Conservation (phyloP, 1,140 invertebrate genomes). For the Drosophila ironensis region DNA sequence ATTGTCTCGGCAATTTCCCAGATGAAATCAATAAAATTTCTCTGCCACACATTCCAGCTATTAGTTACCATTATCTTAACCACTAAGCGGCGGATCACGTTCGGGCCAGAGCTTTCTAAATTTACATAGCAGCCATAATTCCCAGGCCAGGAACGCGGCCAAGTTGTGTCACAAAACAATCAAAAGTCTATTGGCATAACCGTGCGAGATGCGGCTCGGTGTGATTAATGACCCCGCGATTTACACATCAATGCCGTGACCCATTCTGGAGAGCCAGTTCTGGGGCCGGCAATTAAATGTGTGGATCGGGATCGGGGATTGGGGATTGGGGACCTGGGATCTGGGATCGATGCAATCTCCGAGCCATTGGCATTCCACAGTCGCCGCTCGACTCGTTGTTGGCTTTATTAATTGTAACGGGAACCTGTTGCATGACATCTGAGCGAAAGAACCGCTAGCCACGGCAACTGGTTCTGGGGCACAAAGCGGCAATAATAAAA, state of each 20-base stretch:
- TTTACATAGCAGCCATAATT: slow-evolving; percentile 70
- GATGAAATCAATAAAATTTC: slow-evolving; percentile 35
- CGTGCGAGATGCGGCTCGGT: slow-evolving; percentile 5
- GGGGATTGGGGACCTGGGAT: too few relatives aligned
- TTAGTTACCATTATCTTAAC: slow-evolving; percentile 40
- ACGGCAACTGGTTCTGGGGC: slow-evolving; percentile 51
- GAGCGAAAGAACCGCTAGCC: slow-evolving; percentile 57
- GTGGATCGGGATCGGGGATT: too few relatives aligned
- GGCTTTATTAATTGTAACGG: slow-evolving; percentile 71
- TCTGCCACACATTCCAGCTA: slow-evolving; percentile 33
- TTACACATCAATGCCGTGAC: slow-evolving; percentile 50
- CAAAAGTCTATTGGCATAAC: slow-evolving; percentile 17
- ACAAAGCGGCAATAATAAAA: too few relatives aligned
- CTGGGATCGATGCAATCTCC: slow-evolving; percentile 64
- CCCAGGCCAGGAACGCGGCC: slow-evolving; percentile 39
- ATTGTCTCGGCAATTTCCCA: not conserved
- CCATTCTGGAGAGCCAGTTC: slow-evolving; percentile 60
- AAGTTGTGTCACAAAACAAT: slow-evolving; percentile 50
- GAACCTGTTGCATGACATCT: slow-evolving; percentile 71
- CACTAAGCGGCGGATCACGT: slow-evolving; percentile 37
- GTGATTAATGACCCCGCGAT: slow-evolving; percentile 33
- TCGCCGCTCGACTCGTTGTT: slow-evolving; percentile 21
- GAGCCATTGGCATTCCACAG: slow-evolving; percentile 50
- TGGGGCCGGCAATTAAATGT: slow-evolving; percentile 62
- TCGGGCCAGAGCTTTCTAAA: slow-evolving; percentile 56